Base-by-base conservation (phyloP, 2,888 invertebrate genomes). In the Eurytoma adleriae region DNA sequence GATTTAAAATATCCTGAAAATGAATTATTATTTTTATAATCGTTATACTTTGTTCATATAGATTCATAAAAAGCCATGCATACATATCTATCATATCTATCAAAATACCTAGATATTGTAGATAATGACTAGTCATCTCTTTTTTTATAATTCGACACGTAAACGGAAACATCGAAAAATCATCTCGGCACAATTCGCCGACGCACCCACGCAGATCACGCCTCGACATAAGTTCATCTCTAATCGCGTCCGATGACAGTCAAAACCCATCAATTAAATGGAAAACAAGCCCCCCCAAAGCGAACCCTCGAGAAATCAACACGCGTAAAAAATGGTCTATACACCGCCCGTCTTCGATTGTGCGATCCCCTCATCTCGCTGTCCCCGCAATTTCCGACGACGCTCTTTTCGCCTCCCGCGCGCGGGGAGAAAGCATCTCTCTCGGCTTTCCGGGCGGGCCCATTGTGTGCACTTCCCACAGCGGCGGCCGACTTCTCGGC, bases 391-490 rank as follows among this genome's bases (percentile, higher is more conserved):
- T 88, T 88, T 87, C 87, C 88, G 87, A 86, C 78, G 84, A 82
- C 82, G 66, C 82, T 83, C 83, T 86, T 87, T 87, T 87, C 20
- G 48, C 24, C 57, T 64, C 71, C 57, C 57, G 61, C 67, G 61
- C 67, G 40, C 16, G 14, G 54, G 54, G 14, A 54, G 84, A 84
- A 82, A 85, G 85, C 85, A 86, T 87, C 86, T 86, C 86, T 86
- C 85, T 86, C 82, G 85, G 83, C 86, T 86, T 86, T 84, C 83
- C 86, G 87, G 85, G 83, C 86, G 48, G 70, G 52, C 62, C 48
- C 71, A 78, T 76, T 82, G 79, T 89, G 87, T 87, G 83, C 86
- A 86, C 87, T 89, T 89, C 89, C 88, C 89, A 89, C 88, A 88
- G 40, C 84, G 83, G 73, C 76, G 67, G 30, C 5, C 56, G 67